These are phyloP conservation scores for Urocolius indicus DNA, from an alignment of 2,113 vertebrate species.

Conservation along the genomic window DNA sequence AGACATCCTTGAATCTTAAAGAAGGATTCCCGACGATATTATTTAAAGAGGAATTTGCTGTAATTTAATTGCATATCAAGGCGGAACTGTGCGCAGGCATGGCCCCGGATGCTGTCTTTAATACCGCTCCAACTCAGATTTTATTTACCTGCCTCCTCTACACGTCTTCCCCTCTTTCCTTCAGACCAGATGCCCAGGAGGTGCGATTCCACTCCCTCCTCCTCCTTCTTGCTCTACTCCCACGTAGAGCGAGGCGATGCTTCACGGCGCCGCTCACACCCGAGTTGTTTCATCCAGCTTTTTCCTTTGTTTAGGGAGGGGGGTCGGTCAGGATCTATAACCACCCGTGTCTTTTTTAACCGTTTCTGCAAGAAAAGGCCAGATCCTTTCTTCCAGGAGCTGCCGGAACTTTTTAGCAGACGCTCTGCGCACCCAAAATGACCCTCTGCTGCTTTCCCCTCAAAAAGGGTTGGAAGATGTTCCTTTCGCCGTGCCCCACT, in stretches of 20 bases:
- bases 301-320: slow-evolving; percentile 54
- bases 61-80: slow-evolving; percentile 77
- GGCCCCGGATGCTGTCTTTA: slow-evolving; percentile 52
- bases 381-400: slow-evolving; percentile 56
- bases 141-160: slow-evolving; percentile 82
- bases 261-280: slow-evolving; percentile 50
- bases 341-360: slow-evolving; percentile 39
- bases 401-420: slow-evolving; percentile 58
- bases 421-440: slow-evolving; percentile 32
- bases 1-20: slow-evolving; percentile 73
- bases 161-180: slow-evolving; percentile 75
- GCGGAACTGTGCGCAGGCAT: slow-evolving; percentile 61
- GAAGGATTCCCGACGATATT: slow-evolving; percentile 72
- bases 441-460: not conserved
- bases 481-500: not conserved
- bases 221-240: not conserved
- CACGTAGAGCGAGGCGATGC: slow-evolving; percentile 24
- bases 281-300: slow-evolving; percentile 52
- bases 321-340: slow-evolving; percentile 26
- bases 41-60: slow-evolving; percentile 78
- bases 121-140: slow-evolving; percentile 70
- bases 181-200: slow-evolving; percentile 79
- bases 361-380: slow-evolving; percentile 64
- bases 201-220: slow-evolving; percentile 63
- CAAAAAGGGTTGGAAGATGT: slow-evolving; percentile 28